A percentile compares a stretch with the other conserved stretches of the same genome.
Conservation (phyloP, 2,888 invertebrate species). For the Chymomyza fuscimana region DNA sequence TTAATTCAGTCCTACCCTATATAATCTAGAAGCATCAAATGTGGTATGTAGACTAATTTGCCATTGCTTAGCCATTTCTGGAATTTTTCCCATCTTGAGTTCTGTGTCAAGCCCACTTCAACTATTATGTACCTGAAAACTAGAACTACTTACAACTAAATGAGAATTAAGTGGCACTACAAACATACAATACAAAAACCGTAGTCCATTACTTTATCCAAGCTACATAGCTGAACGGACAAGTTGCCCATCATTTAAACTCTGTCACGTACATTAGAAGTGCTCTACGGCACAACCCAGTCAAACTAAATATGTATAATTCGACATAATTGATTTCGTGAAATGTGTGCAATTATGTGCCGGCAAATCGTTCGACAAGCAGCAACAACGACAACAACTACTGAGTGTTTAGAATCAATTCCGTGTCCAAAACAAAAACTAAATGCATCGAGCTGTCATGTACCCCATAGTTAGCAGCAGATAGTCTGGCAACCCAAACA, state of each 20-base stretch:
- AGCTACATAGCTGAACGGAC: not conserved
- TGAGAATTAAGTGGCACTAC: conserved; percentile 35
- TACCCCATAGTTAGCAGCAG: conserved; percentile 15
- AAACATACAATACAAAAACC: not conserved
- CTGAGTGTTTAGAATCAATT: conserved; percentile 41
- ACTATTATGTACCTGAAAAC: not conserved
- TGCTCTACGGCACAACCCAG: conserved; percentile 22
- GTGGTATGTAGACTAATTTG: no score
- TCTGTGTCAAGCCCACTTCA: not conserved
- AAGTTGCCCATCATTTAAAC: conserved; percentile 26
- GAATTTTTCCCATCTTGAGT: not conserved
- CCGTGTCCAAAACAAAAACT: conserved; percentile 27
- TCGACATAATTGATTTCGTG: conserved; percentile 57
- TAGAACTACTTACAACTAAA: conserved; percentile 15
- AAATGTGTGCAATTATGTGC: conserved; percentile 51
- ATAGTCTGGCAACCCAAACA: conserved; percentile 2
- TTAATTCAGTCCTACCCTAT: no score
- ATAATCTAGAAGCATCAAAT: no score
- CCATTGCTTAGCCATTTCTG: not conserved
- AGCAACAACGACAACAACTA: not conserved
- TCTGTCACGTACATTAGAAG: conserved; percentile 34
- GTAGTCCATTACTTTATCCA: not conserved
- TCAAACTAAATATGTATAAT: conserved; percentile 46
- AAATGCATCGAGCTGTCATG: conserved; percentile 4
- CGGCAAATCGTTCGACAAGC: not conserved